Evolutionary conservation across 2,113 vertebrate species (phyloP), one percentile per base, ranked within the genome.

Genomic region (Scortum barcoo): DNA sequence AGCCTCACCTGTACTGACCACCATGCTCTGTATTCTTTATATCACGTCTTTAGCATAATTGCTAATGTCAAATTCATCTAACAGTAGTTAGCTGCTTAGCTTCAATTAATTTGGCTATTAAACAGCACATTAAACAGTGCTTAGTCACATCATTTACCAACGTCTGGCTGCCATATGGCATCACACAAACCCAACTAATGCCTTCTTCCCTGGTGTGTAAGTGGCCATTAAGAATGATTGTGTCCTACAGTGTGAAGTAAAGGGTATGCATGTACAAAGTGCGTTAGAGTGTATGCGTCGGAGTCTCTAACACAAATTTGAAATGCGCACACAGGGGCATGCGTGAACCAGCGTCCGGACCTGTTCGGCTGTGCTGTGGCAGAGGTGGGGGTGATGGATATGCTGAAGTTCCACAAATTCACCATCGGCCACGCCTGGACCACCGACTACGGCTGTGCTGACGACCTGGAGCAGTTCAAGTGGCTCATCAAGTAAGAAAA

Each of bases 361-460:
- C 96, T 99, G 28, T 99, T 97, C 30, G 97, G 96, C 42, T 99
- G 98, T 76, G 97, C 95, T 0, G 97, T 99, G 83, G 98, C 97
- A 50, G 97, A 99, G 92, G 97, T 99, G 48, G 98, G 97, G 19
- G 98, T 99, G 71, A 97, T 99, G 97, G 98, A 99, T 86, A 99
- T 99, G 97, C 91, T 99, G 4, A 99, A 99, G 88, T 99, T 99
- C 91, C 97, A 99, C 89, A 98, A 97, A 76, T 99, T 97, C 83
- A 99, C 98, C 71, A 99, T 99, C 0, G 98, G 97, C 36, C 98
- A 99, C 0, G 97, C 98, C 33, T 99, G 97, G 98, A 99, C 98
- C 93, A 98, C 97, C 0, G 98, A 99, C 87, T 99, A 96, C 0
- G 98, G 97, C 70, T 99, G 97, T 86, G 96, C 97, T 0, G 97